Evolutionary conservation across 2,888 invertebrate genomes (phyloP).

Genomic region (Acanthosepion esculentum): DNA sequence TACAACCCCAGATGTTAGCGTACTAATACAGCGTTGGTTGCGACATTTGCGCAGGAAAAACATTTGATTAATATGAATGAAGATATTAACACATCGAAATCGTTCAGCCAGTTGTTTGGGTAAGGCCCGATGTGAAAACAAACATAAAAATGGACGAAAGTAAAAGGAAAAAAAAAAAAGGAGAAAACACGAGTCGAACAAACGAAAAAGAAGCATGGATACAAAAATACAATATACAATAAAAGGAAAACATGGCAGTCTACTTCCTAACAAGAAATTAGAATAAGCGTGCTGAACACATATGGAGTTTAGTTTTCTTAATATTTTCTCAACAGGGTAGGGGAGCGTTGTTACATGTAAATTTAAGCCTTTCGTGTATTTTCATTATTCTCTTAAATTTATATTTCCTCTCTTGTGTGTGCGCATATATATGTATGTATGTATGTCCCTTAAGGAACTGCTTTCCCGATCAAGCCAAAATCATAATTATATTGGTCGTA

Average conservation of each 20-base stretch:
- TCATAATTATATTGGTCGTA: too few relatives aligned
- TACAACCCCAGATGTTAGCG: background rate
- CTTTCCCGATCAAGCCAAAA: too few relatives aligned
- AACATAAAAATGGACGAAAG: background rate
- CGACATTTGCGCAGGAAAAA: background rate
- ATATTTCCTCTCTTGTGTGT: too few relatives aligned
- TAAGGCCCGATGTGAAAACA: background rate
- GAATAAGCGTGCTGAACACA: constrained; percentile 21
- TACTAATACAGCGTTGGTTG: background rate
- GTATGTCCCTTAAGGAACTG: too few relatives aligned
- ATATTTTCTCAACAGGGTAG: background rate
- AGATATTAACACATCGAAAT: constrained; percentile 22
- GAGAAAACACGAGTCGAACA: background rate
- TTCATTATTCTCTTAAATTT: background rate
- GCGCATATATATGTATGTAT: too few relatives aligned
- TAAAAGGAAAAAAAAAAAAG: background rate
- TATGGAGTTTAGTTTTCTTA: background rate
- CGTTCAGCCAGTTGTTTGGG: background rate
- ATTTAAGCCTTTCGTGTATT: background rate
- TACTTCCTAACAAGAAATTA: background rate
- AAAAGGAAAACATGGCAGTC: too few relatives aligned
- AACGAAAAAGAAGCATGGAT: background rate
- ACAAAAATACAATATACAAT: too few relatives aligned
- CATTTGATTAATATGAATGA: constrained; percentile 9
- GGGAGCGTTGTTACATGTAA: background rate